Percentiles rank a stretch among this genome's conserved stretches.
These are phyloP conservation scores for Mico argentatus DNA, from an alignment of 2,797 vertebrate species.

Conservation along the genomic window DNA sequence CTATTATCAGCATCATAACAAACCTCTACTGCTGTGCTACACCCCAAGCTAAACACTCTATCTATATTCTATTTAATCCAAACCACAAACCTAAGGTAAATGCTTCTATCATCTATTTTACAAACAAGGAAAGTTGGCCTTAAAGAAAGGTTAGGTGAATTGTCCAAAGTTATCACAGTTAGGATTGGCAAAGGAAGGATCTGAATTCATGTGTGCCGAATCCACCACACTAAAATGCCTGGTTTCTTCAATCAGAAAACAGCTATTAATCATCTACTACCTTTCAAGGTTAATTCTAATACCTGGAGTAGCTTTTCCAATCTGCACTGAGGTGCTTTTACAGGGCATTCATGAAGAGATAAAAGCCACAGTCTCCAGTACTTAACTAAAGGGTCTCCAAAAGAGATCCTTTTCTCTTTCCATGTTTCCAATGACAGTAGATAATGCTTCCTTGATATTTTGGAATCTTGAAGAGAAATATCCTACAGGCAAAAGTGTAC, in stretches of 20 bases:
- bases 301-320: background rate
- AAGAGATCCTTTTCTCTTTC: background rate
- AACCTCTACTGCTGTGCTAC: background rate
- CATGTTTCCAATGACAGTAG: background rate
- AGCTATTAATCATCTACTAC: background rate
- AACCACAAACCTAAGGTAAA: background rate
- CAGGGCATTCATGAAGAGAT: background rate
- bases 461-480: background rate
- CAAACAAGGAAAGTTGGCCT: background rate
- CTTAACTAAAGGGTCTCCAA: background rate
- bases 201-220: background rate
- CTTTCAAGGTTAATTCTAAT: background rate
- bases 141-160: background rate
- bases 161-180: background rate
- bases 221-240: background rate
- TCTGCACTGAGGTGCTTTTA: background rate
- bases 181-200: background rate
- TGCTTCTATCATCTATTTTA: slow-evolving; percentile 1
- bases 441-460: background rate
- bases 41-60: background rate
- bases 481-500: background rate
- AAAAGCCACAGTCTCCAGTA: background rate
- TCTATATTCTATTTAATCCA: background rate
- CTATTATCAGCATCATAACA: background rate
- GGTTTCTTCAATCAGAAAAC: background rate